Evolutionary conservation across 2,797 vertebrate genomes (phyloP).

Genomic region (Coregonus suidteri): DNA sequence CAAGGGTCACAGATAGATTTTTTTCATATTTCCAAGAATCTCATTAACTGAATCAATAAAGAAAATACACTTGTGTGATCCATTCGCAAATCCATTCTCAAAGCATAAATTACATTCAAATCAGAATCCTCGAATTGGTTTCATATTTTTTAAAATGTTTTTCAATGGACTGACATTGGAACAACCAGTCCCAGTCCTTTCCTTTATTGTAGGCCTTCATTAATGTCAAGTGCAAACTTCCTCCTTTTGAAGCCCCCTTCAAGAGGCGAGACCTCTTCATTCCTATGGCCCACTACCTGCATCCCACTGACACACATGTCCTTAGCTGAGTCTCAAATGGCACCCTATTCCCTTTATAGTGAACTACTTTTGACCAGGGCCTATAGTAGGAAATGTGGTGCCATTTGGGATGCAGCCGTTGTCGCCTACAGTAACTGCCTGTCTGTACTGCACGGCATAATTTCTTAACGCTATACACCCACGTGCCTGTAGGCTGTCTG

Average conservation of each 20-base stretch:
- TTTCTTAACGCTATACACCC: not conserved
- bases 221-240: conserved; percentile 18
- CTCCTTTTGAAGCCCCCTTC: not conserved
- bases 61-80: not conserved
- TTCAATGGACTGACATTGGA: not conserved
- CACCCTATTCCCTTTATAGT: not conserved
- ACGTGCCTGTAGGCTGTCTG: conserved; percentile 40
- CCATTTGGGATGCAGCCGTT: not conserved
- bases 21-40: conserved; percentile 6
- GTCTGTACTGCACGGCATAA: not conserved
- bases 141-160: not conserved
- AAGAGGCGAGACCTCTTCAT: not conserved
- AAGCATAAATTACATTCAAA: too few relatives aligned
- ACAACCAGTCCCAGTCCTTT: not conserved
- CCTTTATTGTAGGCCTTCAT: not conserved
- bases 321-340: not conserved
- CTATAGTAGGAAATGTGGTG: not conserved
- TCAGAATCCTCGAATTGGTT: not conserved
- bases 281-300: conserved; percentile 2
- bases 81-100: not conserved
- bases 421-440: not conserved
- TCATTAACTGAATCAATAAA: not conserved
- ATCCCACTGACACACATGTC: conserved; percentile 9
- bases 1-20: conserved; percentile 36
- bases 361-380: not conserved